Evolutionary conservation across 2,113 vertebrate genomes (phyloP), one percentile per base, ranked within the genome.

Genomic region (Tragulus kanchil): DNA sequence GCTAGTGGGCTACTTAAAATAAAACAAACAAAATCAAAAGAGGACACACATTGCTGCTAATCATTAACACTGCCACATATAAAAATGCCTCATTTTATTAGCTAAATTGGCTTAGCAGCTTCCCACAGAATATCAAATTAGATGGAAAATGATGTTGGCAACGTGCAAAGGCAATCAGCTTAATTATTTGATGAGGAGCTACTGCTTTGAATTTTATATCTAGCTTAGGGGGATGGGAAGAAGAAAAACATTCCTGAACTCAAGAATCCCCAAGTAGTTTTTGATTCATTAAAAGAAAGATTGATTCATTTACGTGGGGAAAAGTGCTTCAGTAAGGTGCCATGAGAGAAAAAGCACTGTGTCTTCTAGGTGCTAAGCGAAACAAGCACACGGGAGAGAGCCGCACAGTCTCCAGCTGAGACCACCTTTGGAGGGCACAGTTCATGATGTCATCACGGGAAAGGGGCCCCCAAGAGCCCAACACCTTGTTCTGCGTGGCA

Each of bases 171-270:
- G 93, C 90, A 92, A 96, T 93, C 79, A 59, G 78, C 85, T 79
- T 96, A 93, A 96, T 89, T 93, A 77, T 16, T 23, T 84, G 89
- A 95, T 93, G 95, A 96, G 73, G 79, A 95, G 65, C 71, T 36
- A 79, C 21, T 56, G 85, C 71, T 95, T 91, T 96, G 94, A 90
- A 96, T 94, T 93, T 94, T 86, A 96, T 89, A 90, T 92, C 62
- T n/a, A 93, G 85, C 67, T 48, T 48, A 87, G 48, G 42, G 48
- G 8, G 58, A 88, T 10, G 61, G 52, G 69, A 65, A 85, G 73
- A 92, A 96, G 75, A 67, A 85, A 89, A 85, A 88, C 42, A 89
- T 86, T 89, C 56, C 61, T 62, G 75, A 93, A 84, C 28, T 96
- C 83, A 85, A 88, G 85, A 89, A 79, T 77, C 26, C 61, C 36